Conservation (phyloP, 2,797 vertebrate species). For the Clarias pachynema region DNA sequence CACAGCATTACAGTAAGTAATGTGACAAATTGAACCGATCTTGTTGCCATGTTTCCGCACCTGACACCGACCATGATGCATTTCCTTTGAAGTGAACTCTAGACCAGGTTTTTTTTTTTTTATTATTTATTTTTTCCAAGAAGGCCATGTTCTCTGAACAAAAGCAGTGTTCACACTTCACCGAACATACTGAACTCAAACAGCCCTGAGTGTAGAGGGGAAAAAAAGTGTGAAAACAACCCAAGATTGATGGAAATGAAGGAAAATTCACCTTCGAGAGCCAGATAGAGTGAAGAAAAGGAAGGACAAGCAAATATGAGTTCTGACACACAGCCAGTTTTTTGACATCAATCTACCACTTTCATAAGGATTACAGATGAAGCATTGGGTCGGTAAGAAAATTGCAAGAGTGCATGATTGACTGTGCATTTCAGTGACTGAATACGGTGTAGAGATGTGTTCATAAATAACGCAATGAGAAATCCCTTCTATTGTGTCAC, state of each 20-base stretch:
- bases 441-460: background rate
- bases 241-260: conserved; percentile 25
- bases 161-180: background rate
- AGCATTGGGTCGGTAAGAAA: background rate
- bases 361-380: conserved; percentile 19
- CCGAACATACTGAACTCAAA: background rate
- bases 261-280: conserved; percentile 19
- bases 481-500: background rate
- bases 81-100: background rate
- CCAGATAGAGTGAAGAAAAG: background rate
- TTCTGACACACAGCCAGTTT: conserved; percentile 16
- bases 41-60: background rate
- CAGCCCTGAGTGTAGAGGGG: background rate
- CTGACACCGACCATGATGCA: background rate
- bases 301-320: conserved; percentile 2
- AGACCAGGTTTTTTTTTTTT: background rate
- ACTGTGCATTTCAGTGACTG: conserved; percentile 8
- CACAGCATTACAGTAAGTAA: background rate
- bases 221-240: background rate
- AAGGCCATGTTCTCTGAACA: background rate
- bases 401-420: conserved; percentile 11
- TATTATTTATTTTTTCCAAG: background rate
- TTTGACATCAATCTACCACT: conserved; percentile 16
- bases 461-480: conserved; percentile 26
- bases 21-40: background rate